Evolutionary conservation across 2,888 invertebrate species (phyloP).

Genomic region (Cheilosia vernalis): DNA sequence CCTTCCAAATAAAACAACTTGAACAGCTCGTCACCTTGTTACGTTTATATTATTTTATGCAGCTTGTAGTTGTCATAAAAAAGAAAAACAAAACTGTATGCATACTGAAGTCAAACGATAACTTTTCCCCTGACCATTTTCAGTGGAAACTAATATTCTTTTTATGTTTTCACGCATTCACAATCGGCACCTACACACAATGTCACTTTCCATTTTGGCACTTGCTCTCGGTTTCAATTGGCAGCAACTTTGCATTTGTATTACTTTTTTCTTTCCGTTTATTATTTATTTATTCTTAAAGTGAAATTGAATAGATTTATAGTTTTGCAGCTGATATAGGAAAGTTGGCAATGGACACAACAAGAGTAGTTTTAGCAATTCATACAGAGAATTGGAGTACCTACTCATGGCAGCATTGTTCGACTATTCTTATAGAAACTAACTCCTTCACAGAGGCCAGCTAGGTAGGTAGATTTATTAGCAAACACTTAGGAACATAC

Average conservation of each 20-base stretch:
- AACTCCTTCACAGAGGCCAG: too few relatives aligned
- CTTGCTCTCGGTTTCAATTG: constrained; percentile 60
- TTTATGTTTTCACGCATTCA: constrained; percentile 14
- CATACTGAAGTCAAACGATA: neutral
- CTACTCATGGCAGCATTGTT: neutral
- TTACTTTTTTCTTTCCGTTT: neutral
- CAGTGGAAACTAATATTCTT: neutral
- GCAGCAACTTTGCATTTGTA: constrained; percentile 26
- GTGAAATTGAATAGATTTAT: constrained; percentile 17
- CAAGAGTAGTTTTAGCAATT: neutral
- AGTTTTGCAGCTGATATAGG: neutral
- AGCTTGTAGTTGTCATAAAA: too few relatives aligned
- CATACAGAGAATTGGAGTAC: neutral
- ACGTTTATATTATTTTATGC: too few relatives aligned
- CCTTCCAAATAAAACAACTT: too few relatives aligned
- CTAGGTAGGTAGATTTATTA: neutral
- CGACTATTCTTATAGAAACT: too few relatives aligned
- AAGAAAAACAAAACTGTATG: too few relatives aligned
- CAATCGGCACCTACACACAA: constrained; percentile 43
- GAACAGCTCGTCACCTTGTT: too few relatives aligned
- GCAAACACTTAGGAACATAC: neutral
- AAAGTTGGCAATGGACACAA: neutral
- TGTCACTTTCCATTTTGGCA: constrained; percentile 61
- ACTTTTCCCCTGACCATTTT: neutral
- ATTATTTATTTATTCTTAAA: neutral